Conservation (phyloP, 2,888 invertebrate genomes). For the Epinotia bilunana region DNA sequence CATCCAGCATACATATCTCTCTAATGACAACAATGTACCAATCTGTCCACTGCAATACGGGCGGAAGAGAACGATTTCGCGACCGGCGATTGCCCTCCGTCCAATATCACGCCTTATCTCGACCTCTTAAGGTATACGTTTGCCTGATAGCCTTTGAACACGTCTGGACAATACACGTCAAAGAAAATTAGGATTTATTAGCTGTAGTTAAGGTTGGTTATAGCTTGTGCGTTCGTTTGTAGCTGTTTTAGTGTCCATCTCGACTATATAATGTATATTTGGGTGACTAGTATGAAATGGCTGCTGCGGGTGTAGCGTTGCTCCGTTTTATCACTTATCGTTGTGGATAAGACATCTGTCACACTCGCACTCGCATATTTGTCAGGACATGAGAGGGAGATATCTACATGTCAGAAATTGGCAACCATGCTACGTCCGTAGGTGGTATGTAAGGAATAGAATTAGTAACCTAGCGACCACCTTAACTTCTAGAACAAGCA, state of each 20-base stretch:
- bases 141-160: neutral
- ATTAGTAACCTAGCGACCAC: too few species aligned
- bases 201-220: constrained; percentile 15
- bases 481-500: too few species aligned
- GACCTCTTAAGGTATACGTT: neutral
- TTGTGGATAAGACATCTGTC: too few species aligned
- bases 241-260: constrained; percentile 11
- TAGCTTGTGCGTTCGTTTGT: constrained; percentile 19
- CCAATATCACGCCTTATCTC: neutral
- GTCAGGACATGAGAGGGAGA: too few species aligned
- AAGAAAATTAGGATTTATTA: constrained; percentile 24
- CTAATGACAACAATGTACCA: constrained; percentile 40
- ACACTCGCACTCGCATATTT: too few species aligned
- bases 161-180: neutral
- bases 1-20: constrained; percentile 8
- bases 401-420: too few species aligned
- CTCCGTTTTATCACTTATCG: too few species aligned
- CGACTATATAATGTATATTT: constrained; percentile 7
- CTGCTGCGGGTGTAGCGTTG: neutral
- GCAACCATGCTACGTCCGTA: too few species aligned
- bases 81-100: neutral
- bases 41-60: constrained; percentile 44
- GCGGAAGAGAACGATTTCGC: constrained; percentile 48
- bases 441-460: too few species aligned
- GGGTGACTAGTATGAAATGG: neutral